Evolutionary conservation across 2,797 vertebrate species (phyloP).

Genomic region (Coreius guichenoti): DNA sequence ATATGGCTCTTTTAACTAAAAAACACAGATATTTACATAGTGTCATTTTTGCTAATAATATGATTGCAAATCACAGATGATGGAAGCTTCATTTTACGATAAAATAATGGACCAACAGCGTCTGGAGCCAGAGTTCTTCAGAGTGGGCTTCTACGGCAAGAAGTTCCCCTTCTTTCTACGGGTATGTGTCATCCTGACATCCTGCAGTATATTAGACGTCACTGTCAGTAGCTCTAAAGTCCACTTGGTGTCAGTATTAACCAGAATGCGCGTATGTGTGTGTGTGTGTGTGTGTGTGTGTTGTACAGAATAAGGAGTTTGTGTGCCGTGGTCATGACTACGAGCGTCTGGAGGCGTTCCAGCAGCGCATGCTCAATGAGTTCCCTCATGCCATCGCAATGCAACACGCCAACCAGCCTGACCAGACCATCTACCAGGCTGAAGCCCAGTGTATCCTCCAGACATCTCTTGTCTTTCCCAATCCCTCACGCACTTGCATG

Average conservation of each 20-base stretch:
- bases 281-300: slow-evolving; percentile 39
- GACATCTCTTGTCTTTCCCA: neutral
- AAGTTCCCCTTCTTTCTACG: slow-evolving; percentile 98
- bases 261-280: slow-evolving; percentile 43
- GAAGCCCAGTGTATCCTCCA: slow-evolving; percentile 97
- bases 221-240: neutral
- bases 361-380: slow-evolving; percentile 98
- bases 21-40: neutral
- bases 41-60: neutral
- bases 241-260: slow-evolving; percentile 80
- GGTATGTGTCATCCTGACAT: slow-evolving; percentile 76
- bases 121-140: slow-evolving; percentile 96
- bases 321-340: slow-evolving; percentile 98
- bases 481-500: slow-evolving; percentile 17
- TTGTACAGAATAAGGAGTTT: slow-evolving; percentile 94
- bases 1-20: neutral
- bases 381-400: slow-evolving; percentile 98
- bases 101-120: slow-evolving; percentile 99
- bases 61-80: slow-evolving; percentile 82
- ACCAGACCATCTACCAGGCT: slow-evolving; percentile 98
- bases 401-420: slow-evolving; percentile 98
- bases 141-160: slow-evolving; percentile 98
- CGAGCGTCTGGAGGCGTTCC: slow-evolving; percentile 95
- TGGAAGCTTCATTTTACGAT: slow-evolving; percentile 97
- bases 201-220: neutral